phyloP scores from a whole-genome alignment of 2,113 vertebrate species.

The Chlorodrepanis virens region DNA sequence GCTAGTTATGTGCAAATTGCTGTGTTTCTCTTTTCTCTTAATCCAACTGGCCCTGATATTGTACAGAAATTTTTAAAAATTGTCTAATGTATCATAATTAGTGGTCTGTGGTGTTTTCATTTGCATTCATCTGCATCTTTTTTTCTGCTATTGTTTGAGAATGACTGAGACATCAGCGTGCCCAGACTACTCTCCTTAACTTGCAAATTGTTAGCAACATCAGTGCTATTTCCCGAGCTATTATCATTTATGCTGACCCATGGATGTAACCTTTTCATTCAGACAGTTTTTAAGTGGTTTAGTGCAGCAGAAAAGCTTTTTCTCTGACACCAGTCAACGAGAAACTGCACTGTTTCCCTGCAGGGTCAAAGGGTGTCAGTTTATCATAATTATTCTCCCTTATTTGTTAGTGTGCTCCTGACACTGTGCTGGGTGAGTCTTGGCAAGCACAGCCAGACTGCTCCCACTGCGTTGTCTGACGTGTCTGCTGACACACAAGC shows the following conservation, averaged over 20 bases:
- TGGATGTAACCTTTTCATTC: not conserved
- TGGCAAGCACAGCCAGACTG: not conserved
- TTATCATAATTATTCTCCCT: not conserved
- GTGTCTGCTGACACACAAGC: not conserved
- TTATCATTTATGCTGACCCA: not conserved
- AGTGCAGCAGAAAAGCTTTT: not conserved
- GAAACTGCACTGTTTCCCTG: not conserved
- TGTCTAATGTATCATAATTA: not conserved
- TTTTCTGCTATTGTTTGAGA: not conserved
- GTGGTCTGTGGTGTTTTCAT: not conserved
- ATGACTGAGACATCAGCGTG: not conserved
- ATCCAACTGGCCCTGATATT: not conserved
- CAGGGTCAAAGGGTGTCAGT: not conserved
- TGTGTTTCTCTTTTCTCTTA: not conserved
- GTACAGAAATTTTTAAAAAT: not conserved
- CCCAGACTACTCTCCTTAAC: not conserved
- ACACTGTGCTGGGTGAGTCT: not conserved
- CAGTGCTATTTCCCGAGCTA: not conserved
- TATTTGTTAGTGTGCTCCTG: not conserved
- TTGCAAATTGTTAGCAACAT: not conserved
- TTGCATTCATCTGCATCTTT: not conserved
- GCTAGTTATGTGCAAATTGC: not conserved
- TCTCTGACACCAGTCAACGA: not conserved
- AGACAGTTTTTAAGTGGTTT: not conserved
- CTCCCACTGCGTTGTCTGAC: not conserved